phyloP scores from a whole-genome alignment of 2,113 vertebrate genomes.

The Oreotrochilus melanogaster region DNA sequence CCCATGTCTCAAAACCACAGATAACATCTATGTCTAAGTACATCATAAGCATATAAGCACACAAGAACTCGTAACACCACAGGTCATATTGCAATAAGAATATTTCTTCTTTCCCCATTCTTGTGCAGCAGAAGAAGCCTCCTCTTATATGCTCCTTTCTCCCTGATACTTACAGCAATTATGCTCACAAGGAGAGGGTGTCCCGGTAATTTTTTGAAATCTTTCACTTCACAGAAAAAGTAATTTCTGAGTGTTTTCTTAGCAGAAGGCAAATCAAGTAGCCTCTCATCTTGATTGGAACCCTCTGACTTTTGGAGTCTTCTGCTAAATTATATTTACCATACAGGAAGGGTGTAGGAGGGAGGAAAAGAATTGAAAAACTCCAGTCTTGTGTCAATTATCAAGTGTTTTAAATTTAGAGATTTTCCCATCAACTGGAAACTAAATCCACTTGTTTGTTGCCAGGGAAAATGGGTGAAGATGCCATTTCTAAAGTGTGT shows the following conservation, averaged over 20 bases:
- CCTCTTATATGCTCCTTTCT: neutral
- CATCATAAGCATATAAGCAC: neutral
- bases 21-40: fast-evolving
- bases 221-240: neutral
- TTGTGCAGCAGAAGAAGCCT: neutral
- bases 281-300: slow-evolving; percentile 20
- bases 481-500: slow-evolving; percentile 63
- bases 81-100: neutral
- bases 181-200: neutral
- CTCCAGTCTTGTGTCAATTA: slow-evolving; percentile 38
- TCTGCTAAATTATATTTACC: slow-evolving; percentile 33
- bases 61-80: neutral
- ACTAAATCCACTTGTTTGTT: slow-evolving; percentile 45
- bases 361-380: slow-evolving; percentile 42
- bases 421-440: slow-evolving; percentile 54
- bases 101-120: neutral
- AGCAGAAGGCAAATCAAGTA: slow-evolving; percentile 12
- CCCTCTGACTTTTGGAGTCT: slow-evolving; percentile 30
- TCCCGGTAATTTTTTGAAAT: neutral
- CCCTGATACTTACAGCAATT: neutral
- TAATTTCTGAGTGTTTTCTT: neutral
- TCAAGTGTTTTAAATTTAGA: slow-evolving; percentile 63
- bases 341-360: slow-evolving; percentile 49
- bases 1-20: neutral
- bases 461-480: slow-evolving; percentile 58